Evolutionary conservation across 35 echinoderm and acorn worm species (phyloP).

Genomic region (Ptychodera flava): DNA sequence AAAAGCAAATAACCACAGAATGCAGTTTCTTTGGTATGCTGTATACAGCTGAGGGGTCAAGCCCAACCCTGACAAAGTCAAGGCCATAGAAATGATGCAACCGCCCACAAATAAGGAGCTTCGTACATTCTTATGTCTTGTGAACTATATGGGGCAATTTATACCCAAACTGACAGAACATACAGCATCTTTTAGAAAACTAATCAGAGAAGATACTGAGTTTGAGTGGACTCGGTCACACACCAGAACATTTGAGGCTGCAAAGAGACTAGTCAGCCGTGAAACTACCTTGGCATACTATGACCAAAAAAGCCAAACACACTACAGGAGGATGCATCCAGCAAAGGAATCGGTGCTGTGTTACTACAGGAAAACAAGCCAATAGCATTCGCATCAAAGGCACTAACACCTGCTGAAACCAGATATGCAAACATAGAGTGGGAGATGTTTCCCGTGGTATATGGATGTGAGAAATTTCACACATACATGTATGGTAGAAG

Average conservation of each 20-base stretch:
- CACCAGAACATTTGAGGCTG: not conserved
- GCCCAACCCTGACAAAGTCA: slow-evolving; percentile 24
- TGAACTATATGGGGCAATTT: slow-evolving; percentile 40
- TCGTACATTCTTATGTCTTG: slow-evolving; percentile 47
- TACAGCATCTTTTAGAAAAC: slow-evolving; percentile 27
- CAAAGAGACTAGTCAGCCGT: no score
- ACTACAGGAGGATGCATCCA: no score
- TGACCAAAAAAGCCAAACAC: no score
- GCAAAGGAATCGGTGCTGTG: no score
- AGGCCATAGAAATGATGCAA: slow-evolving; percentile 17
- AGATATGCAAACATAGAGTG: slow-evolving; percentile 56
- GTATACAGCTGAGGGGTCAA: slow-evolving; percentile 16
- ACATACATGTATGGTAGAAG: slow-evolving; percentile 50
- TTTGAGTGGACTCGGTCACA: slow-evolving; percentile 31
- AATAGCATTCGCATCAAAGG: no score
- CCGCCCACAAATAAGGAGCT: slow-evolving; percentile 19
- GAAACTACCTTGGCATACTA: no score
- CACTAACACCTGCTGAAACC: no score
- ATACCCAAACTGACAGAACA: slow-evolving; percentile 31
- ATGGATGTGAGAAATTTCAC: slow-evolving; percentile 54
- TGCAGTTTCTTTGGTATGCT: slow-evolving; percentile 43
- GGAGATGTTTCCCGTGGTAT: slow-evolving; percentile 51
- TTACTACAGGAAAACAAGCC: no score
- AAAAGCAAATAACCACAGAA: slow-evolving; percentile 18
- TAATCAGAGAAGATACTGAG: slow-evolving; percentile 27